Conservation (phyloP, 2,797 vertebrate genomes). For the Sparus aurata region DNA sequence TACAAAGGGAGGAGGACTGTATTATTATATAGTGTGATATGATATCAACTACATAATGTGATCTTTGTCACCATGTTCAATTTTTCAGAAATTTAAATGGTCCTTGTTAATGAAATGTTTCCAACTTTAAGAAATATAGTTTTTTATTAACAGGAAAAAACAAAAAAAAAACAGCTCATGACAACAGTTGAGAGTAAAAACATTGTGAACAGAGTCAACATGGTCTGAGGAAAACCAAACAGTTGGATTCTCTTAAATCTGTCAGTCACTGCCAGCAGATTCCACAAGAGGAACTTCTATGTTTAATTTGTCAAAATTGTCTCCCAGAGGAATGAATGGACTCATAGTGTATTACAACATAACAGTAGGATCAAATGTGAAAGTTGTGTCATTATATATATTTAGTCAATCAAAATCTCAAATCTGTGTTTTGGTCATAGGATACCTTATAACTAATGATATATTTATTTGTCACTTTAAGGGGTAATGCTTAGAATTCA, state of each 20-base stretch:
- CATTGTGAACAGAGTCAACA: constrained; percentile 46
- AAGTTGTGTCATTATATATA: constrained; percentile 20
- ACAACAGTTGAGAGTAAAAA: constrained; percentile 61
- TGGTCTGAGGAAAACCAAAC: constrained; percentile 45
- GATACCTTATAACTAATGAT: not conserved
- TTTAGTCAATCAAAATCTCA: constrained; percentile 44
- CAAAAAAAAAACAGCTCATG: constrained; percentile 62
- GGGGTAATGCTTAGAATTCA: constrained; percentile 14
- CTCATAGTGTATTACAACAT: constrained; percentile 19
- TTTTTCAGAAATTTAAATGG: not conserved
- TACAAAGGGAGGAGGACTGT: not conserved
- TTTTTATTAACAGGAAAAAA: constrained; percentile 71
- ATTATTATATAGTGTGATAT: not conserved
- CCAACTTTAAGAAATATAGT: constrained; percentile 57
- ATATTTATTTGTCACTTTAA: not conserved
- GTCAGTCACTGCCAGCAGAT: constrained; percentile 52
- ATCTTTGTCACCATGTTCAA: not conserved
- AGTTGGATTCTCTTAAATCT: constrained; percentile 25
- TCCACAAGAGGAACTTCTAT: constrained; percentile 30
- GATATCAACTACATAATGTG: not conserved
- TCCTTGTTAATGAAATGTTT: constrained; percentile 41
- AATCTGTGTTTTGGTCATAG: constrained; percentile 29
- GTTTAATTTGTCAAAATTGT: constrained; percentile 28
- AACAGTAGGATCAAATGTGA: constrained; percentile 31
- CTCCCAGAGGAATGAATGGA: constrained; percentile 41